A percentile compares a stretch with the other conserved stretches of the same genome.
Conservation (phyloP, 2,888 invertebrate species). For the Lysandra coridon region DNA sequence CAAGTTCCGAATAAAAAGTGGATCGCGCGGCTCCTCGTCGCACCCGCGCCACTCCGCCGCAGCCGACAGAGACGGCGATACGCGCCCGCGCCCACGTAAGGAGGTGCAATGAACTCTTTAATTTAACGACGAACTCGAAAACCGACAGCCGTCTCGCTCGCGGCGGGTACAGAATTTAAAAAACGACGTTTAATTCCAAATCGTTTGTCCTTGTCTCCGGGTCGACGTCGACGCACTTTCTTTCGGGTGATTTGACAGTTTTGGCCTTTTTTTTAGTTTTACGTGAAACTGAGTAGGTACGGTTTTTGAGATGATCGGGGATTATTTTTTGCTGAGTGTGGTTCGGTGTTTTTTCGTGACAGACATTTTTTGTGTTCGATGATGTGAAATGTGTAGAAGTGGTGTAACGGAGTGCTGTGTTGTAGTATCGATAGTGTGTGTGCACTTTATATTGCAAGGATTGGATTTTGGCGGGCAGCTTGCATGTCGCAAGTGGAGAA, state of each 20-base stretch:
- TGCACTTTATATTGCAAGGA: background rate
- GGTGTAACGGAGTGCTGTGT: slow-evolving; percentile 1
- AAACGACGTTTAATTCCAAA: slow-evolving; percentile 40
- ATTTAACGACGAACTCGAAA: slow-evolving; percentile 52
- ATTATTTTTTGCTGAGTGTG: background rate
- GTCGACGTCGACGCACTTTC: slow-evolving; percentile 39
- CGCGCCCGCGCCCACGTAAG: slow-evolving; percentile 72
- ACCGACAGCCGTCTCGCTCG: slow-evolving; percentile 58
- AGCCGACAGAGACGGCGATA: slow-evolving; percentile 51
- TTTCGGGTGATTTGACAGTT: slow-evolving; percentile 42
- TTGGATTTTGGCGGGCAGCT: background rate
- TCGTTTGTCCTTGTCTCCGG: slow-evolving; percentile 45
- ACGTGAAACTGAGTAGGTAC: slow-evolving; percentile 20
- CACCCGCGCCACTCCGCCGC: slow-evolving; percentile 40
- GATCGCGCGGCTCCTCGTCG: slow-evolving; percentile 55
- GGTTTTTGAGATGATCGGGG: slow-evolving; percentile 1
- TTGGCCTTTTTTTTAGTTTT: slow-evolving; percentile 35
- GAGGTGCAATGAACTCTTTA: slow-evolving; percentile 71
- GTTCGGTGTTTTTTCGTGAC: slow-evolving; percentile 14
- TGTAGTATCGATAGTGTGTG: background rate
- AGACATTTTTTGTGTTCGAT: slow-evolving; percentile 4
- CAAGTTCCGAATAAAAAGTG: slow-evolving; percentile 74
- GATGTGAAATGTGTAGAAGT: background rate
- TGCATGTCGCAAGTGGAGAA: background rate
- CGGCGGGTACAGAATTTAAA: slow-evolving; percentile 38